These are phyloP conservation scores for Bubo scandiacus DNA, from an alignment of 2,113 vertebrate genomes.

Conservation along the genomic window DNA sequence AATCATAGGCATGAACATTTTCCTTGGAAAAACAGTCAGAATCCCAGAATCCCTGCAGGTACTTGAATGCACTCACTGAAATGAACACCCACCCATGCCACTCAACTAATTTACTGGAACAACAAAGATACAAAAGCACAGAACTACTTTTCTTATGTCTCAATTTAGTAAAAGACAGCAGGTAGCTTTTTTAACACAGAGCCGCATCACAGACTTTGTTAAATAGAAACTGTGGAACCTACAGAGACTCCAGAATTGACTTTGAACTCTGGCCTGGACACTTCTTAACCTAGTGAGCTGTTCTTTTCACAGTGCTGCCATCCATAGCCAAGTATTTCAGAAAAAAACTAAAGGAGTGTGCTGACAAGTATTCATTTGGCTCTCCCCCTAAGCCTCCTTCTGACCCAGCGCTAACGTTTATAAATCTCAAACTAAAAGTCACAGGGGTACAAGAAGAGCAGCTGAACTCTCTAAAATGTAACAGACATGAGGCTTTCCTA, in stretches of 20 bases:
- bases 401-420: background rate
- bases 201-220: background rate
- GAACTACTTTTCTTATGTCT: background rate
- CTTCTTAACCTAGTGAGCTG: background rate
- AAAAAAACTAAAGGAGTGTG: background rate
- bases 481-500: background rate
- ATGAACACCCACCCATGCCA: accelerated
- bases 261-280: background rate
- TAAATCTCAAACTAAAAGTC: background rate
- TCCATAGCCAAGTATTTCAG: background rate
- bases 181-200: background rate
- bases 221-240: background rate
- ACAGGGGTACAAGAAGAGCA: background rate
- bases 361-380: background rate
- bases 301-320: background rate
- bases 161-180: background rate
- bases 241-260: background rate
- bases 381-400: background rate
- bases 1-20: background rate
- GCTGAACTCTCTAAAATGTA: background rate
- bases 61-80: background rate
- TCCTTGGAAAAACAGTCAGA: background rate
- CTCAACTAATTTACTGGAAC: background rate
- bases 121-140: background rate
- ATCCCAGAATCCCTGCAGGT: background rate